Conservation (phyloP, 53 echinoderm and acorn worm genomes). For the Temnopleurus reevesii region DNA sequence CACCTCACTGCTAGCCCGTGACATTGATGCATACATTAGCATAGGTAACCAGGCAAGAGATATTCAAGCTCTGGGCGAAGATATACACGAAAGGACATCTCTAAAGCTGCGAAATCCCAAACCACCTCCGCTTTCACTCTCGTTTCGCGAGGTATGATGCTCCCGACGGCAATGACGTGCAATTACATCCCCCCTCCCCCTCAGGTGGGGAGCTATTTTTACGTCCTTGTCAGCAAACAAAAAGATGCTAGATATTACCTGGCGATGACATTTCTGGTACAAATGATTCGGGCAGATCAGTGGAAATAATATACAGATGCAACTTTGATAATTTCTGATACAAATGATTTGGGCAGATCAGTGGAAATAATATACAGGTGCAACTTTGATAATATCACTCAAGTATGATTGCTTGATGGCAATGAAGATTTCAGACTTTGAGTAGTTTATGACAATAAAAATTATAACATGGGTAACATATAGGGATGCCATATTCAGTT, state of each 20-base stretch:
- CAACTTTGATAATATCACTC: too few species aligned
- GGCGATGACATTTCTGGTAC: not conserved
- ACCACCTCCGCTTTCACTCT: not conserved
- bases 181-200: not conserved
- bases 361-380: too few species aligned
- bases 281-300: too few species aligned
- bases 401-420: too few species aligned
- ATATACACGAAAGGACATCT: not conserved
- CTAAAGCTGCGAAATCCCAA: not conserved
- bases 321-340: not conserved
- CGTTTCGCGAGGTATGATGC: not conserved
- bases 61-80: conserved; percentile 7
- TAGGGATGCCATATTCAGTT: too few species aligned
- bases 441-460: too few species aligned
- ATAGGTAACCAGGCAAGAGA: not conserved
- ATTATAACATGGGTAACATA: too few species aligned
- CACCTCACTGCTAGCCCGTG: not conserved
- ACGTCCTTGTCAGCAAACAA: not conserved
- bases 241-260: not conserved
- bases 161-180: not conserved
- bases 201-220: not conserved
- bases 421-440: too few species aligned
- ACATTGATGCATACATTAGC: conserved; percentile 21
- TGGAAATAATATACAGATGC: too few species aligned
- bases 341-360: too few species aligned